Evolutionary conservation across 2,113 vertebrate species (phyloP).

Genomic region (Dromas ardeola): DNA sequence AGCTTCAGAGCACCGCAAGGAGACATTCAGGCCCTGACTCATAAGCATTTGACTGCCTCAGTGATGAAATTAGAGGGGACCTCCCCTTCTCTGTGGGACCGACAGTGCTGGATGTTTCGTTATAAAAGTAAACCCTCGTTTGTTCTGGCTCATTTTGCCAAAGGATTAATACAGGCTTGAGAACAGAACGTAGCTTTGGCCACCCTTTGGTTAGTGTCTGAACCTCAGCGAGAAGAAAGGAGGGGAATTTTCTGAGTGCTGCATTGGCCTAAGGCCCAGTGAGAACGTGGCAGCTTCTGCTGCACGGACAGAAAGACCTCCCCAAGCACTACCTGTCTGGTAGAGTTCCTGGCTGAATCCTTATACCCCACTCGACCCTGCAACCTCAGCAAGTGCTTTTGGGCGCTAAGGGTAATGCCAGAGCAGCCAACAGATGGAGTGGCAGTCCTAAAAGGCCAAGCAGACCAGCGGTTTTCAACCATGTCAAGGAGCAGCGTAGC

Average conservation of each 20-base stretch:
- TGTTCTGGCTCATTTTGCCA: background rate
- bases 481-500: rapidly evolving
- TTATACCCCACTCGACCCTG: background rate
- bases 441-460: background rate
- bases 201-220: background rate
- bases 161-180: background rate
- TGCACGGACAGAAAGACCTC: background rate
- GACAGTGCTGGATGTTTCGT: background rate
- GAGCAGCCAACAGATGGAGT: background rate
- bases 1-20: background rate
- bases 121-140: background rate
- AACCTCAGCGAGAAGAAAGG: background rate
- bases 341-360: background rate
- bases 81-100: background rate
- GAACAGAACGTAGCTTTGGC: background rate
- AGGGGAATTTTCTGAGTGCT: background rate
- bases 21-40: background rate
- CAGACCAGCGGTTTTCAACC: background rate
- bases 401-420: background rate
- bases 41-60: background rate
- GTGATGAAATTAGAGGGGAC: background rate
- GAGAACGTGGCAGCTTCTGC: background rate
- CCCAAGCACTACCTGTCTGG: background rate
- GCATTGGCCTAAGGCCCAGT: background rate
- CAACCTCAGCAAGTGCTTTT: background rate